Conservation (phyloP, 2,797 vertebrate species). For the Sus cebifrons region DNA sequence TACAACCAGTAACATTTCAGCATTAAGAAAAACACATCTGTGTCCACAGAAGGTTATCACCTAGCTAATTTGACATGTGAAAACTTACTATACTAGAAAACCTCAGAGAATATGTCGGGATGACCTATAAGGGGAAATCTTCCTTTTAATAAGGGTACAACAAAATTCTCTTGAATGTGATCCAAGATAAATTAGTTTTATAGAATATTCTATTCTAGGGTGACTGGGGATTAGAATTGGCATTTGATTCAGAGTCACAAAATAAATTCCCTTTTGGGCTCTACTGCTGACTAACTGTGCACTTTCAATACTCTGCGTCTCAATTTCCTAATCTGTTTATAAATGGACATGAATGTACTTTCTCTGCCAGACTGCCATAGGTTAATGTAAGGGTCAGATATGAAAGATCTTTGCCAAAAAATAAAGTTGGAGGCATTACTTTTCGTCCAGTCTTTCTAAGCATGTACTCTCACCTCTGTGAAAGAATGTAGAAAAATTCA, state of each 20-base stretch:
- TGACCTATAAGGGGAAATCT: background rate
- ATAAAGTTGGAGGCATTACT: slow-evolving; percentile 2
- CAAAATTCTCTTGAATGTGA: slow-evolving; percentile 42
- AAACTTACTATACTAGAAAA: background rate
- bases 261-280: slow-evolving; percentile 26
- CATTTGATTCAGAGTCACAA: slow-evolving; percentile 14
- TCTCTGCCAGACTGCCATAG: background rate
- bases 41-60: background rate
- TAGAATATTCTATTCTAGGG: background rate
- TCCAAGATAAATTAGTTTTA: slow-evolving; percentile 36
- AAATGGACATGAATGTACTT: slow-evolving; percentile 38
- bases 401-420: slow-evolving; percentile 51
- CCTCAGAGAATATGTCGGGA: background rate
- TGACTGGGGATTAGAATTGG: slow-evolving; percentile 51
- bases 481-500: background rate
- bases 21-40: slow-evolving; percentile 33
- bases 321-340: slow-evolving; percentile 57
- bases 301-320: slow-evolving; percentile 49
- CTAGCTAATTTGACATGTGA: background rate
- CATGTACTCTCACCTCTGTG: background rate
- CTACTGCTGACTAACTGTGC: background rate
- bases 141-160: background rate
- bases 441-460: slow-evolving; percentile 62
- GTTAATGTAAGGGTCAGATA: slow-evolving; percentile 34
- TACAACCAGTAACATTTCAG: slow-evolving; percentile 26